Evolutionary conservation across 2,113 vertebrate genomes (phyloP), one percentile per base, ranked within the genome.

Genomic region (Silurus glanis): DNA sequence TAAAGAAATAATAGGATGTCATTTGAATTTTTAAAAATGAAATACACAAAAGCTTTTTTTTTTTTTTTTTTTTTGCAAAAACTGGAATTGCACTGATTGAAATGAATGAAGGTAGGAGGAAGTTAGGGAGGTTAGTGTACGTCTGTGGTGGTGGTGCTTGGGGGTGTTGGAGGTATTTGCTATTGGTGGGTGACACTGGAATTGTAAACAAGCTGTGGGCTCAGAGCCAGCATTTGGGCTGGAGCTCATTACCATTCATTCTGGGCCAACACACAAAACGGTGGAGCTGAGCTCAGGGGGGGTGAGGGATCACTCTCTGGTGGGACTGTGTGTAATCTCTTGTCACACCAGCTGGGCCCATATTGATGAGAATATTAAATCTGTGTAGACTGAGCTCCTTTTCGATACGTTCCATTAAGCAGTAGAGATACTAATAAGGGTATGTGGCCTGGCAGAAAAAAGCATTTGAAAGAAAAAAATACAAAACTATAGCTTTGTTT

Each of bases 261-360:
- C 47, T 62, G 84, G 89, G 79, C 83, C 78, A 69, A 72, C 55
- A 84, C 74, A 87, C 64, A 80, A 82, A 74, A 74, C 80, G 71
- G 14, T 53, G 19, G 79, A 89, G 86, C 86, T 80, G 86, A 47
- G 89, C 80, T 80, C 69, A 72, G 80, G 89, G 86, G 89, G 86
- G 85, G 66, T 23, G 12, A 80, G 86, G 84, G 83, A 51, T 53
- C 84, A 47, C 81, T 86, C 87, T 89, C 89, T 82, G 51, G 84
- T 66, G 86, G 84, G 89, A 89, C 85, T 81, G 81, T 76, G 86
- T 64, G 85, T 89, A 89, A 89, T 89, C 89, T 88, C 79, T 84
- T 88, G 86, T 86, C 86, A 88, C 69, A 82, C 84, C 89, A 89
- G 89, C 89, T 88, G 89, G 89, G 86, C 85, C 83, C 86, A 85